Evolutionary conservation across 1,140 invertebrate genomes (phyloP).

Genomic region (Drosophila ambigua): DNA sequence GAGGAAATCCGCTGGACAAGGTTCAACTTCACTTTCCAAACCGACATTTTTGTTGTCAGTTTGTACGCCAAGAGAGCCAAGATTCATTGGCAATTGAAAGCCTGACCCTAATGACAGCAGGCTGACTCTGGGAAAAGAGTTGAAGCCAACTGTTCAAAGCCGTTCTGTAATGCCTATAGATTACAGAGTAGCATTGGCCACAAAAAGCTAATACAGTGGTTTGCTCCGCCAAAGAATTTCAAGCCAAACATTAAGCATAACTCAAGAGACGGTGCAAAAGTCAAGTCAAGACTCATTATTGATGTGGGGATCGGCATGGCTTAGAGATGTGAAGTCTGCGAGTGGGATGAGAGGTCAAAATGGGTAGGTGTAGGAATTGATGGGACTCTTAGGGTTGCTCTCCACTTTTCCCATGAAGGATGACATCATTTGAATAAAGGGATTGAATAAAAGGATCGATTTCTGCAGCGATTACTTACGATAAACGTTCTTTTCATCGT

Average conservation of each 20-base stretch:
- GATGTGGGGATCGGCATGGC: conserved; percentile 22
- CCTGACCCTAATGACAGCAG: conserved; percentile 59
- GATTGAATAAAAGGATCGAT: too few relatives aligned
- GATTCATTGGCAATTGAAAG: conserved; percentile 33
- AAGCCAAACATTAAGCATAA: conserved; percentile 52
- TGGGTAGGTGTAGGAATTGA: too few relatives aligned
- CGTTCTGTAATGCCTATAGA: conserved; percentile 3
- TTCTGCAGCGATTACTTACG: too few relatives aligned
- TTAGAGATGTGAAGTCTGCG: neutral
- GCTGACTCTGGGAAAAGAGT: conserved; percentile 11
- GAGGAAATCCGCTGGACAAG: neutral
- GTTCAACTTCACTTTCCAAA: conserved; percentile 1
- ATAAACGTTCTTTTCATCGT: too few relatives aligned
- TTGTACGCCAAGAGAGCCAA: neutral
- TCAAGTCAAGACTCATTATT: conserved; percentile 46
- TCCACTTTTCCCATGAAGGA: too few relatives aligned
- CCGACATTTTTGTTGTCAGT: conserved; percentile 11
- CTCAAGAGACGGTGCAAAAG: conserved; percentile 38
- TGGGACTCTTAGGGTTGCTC: too few relatives aligned
- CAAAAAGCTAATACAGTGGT: conserved; percentile 3
- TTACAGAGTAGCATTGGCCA: conserved; percentile 20
- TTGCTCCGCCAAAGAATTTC: conserved; percentile 39
- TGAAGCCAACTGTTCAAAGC: neutral
- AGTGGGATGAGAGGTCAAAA: too few relatives aligned
- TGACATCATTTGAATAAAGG: too few relatives aligned